phyloP scores from a whole-genome alignment of 2,888 invertebrate genomes.

The Parnassius glacialis region DNA sequence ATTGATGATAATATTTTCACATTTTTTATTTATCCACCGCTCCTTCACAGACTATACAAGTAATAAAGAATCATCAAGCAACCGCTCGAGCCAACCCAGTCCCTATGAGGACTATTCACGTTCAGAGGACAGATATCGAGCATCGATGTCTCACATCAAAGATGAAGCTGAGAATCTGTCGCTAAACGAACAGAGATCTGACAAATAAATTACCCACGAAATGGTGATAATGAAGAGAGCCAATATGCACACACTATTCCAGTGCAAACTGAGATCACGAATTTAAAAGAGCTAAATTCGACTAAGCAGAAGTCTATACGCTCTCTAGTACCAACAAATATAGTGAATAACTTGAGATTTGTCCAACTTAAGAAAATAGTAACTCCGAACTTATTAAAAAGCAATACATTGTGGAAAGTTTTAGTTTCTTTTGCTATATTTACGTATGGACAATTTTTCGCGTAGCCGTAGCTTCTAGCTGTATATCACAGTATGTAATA shows the following conservation, averaged over 20 bases:
- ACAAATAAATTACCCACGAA: slow-evolving; percentile 51
- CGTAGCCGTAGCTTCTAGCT: slow-evolving; percentile 38
- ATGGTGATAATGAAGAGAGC: slow-evolving; percentile 1
- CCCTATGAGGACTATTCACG: slow-evolving; percentile 73
- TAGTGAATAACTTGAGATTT: neutral
- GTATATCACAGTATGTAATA: slow-evolving; percentile 60
- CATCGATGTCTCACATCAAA: slow-evolving; percentile 68
- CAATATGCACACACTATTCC: neutral
- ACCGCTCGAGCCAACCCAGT: slow-evolving; percentile 69
- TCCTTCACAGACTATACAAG: slow-evolving; percentile 53
- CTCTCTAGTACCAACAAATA: slow-evolving; percentile 16
- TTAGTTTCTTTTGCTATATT: slow-evolving; percentile 28
- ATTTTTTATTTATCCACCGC: neutral
- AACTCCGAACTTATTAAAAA: slow-evolving; percentile 36
- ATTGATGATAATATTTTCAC: no score
- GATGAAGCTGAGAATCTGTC: slow-evolving; percentile 78
- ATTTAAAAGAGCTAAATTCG: neutral
- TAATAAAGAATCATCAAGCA: slow-evolving; percentile 68
- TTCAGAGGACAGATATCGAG: slow-evolving; percentile 65
- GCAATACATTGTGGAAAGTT: slow-evolving; percentile 36
- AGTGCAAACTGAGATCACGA: neutral
- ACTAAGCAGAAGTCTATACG: neutral
- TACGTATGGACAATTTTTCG: slow-evolving; percentile 37
- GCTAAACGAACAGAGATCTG: slow-evolving; percentile 75
- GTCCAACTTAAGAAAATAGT: neutral